A percentile compares a stretch with the other conserved stretches of the same genome.
Evolutionary conservation across 2,113 vertebrate species (phyloP).

Genomic region (Podarcis muralis): DNA sequence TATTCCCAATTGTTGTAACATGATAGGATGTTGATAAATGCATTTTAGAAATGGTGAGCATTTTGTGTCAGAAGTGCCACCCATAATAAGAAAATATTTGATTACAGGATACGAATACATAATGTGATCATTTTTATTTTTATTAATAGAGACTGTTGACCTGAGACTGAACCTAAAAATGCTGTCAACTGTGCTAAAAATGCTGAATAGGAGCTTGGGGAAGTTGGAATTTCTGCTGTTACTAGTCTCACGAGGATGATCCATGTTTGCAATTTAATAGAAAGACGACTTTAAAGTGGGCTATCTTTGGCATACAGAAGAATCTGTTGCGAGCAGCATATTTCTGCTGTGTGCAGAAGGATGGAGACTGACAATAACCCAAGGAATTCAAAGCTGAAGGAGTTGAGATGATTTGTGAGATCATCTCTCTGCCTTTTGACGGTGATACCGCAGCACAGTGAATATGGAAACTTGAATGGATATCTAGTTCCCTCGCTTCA

Average conservation of each 20-base stretch:
- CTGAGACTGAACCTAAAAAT: background rate
- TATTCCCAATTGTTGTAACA: background rate
- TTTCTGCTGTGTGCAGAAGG: background rate
- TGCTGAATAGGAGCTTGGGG: background rate
- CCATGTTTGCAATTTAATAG: constrained; percentile 7
- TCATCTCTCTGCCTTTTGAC: background rate
- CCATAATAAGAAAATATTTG: background rate
- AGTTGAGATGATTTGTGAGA: background rate
- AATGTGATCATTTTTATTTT: background rate
- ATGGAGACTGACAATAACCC: background rate
- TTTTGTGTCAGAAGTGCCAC: background rate
- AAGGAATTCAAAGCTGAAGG: background rate
- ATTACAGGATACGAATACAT: background rate
- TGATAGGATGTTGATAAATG: background rate
- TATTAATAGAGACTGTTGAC: background rate
- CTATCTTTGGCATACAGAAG: background rate
- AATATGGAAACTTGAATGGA: background rate
- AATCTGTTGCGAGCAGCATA: background rate
- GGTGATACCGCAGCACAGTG: background rate
- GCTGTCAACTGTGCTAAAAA: background rate
- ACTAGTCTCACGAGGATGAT: background rate
- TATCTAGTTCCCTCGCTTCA: background rate
- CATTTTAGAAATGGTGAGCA: background rate
- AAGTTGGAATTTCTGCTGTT: constrained; percentile 6
- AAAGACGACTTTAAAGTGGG: background rate